Conservation (phyloP, 2,113 vertebrate genomes). For the Catagonus wagneri region DNA sequence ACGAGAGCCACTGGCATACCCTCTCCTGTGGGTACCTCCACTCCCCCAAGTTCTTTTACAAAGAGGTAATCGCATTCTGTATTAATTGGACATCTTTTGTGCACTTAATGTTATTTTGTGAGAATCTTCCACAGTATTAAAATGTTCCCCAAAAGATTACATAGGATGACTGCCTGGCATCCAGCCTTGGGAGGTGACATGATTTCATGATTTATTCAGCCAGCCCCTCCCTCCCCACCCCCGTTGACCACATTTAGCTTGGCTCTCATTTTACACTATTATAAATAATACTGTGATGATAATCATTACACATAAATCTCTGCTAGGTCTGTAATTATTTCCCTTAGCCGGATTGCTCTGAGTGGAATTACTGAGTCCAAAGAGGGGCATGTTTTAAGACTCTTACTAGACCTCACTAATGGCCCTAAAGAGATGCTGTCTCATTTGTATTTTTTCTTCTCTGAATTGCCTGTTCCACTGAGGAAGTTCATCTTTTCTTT, state of each 20-base stretch:
- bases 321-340: constrained; percentile 70
- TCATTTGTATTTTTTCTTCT: neutral
- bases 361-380: constrained; percentile 58
- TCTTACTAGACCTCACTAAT: constrained; percentile 13
- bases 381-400: constrained; percentile 45
- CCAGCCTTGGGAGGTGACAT: neutral
- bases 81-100: constrained; percentile 36
- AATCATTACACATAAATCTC: constrained; percentile 64
- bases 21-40: fast-evolving
- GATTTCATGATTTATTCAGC: constrained; percentile 60
- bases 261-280: constrained; percentile 67
- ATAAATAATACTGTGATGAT: constrained; percentile 70
- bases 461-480: neutral
- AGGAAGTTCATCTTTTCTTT: constrained; percentile 26
- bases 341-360: constrained; percentile 35
- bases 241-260: constrained; percentile 63
- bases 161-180: neutral
- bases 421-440: neutral
- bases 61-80: neutral
- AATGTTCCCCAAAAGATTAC: neutral
- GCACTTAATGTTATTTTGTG: neutral
- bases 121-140: neutral
- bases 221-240: neutral
- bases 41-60: neutral
- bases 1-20: neutral